Conservation (phyloP, 2,113 vertebrate genomes). For the Coreoperca whiteheadi region DNA sequence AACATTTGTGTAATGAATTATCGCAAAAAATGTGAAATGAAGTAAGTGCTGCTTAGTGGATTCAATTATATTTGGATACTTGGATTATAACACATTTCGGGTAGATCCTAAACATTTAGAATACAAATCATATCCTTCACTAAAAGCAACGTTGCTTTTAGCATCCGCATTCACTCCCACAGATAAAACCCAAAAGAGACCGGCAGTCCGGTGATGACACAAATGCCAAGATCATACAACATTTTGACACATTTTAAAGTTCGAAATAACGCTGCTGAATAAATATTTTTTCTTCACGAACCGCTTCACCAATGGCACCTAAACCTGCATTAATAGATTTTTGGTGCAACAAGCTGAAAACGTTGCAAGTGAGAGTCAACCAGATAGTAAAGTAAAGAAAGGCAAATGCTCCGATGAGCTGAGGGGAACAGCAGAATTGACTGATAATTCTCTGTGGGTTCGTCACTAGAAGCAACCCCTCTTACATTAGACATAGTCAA, state of each 20-base stretch:
- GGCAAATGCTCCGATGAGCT: background rate
- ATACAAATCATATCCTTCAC: background rate
- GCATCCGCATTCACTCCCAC: too few species aligned
- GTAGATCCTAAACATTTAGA: background rate
- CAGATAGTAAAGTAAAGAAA: background rate
- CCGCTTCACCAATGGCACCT: background rate
- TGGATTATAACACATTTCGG: background rate
- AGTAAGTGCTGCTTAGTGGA: background rate
- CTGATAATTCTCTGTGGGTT: background rate
- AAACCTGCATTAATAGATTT: background rate
- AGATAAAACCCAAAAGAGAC: background rate
- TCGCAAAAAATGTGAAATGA: background rate
- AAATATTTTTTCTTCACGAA: background rate
- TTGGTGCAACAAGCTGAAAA: background rate
- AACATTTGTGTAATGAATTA: constrained; percentile 16
- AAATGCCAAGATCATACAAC: background rate
- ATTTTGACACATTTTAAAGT: background rate
- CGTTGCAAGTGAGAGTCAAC: too few species aligned
- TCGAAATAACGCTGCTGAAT: background rate
- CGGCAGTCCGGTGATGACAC: background rate
- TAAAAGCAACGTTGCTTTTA: background rate
- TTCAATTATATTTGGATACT: background rate
- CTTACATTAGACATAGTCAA: background rate
- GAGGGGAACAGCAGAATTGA: background rate
- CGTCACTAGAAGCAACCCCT: background rate